A percentile compares a stretch with the other conserved stretches of the same genome.
phyloP scores from a whole-genome alignment of 2,113 vertebrate species.

The Platanista minor region DNA sequence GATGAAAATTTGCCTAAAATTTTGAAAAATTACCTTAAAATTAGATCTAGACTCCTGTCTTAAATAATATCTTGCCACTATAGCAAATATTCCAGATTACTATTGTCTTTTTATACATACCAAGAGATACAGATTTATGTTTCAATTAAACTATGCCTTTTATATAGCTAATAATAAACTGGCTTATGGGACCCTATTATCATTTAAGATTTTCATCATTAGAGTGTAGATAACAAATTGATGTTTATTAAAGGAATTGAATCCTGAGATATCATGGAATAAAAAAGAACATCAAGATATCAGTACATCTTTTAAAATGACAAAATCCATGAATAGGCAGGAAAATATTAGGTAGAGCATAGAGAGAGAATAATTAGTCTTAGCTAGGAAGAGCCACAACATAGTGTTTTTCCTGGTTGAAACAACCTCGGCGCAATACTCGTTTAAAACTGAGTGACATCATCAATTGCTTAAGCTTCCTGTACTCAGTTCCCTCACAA shows the following conservation, averaged over 20 bases:
- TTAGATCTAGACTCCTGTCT: background rate
- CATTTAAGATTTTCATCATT: background rate
- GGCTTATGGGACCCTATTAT: background rate
- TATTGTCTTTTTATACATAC: background rate
- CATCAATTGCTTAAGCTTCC: background rate
- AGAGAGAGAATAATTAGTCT: background rate
- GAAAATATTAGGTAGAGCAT: background rate
- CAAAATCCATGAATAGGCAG: background rate
- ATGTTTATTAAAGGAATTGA: background rate
- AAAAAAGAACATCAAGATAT: background rate
- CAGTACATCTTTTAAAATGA: background rate
- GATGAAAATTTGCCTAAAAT: background rate
- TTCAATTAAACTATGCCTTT: background rate
- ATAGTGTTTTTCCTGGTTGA: background rate
- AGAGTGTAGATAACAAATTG: background rate
- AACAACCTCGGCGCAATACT: background rate
- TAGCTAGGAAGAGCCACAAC: background rate
- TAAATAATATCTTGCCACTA: background rate
- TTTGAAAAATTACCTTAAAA: background rate
- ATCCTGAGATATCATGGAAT: background rate
- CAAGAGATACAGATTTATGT: background rate
- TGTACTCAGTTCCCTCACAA: background rate
- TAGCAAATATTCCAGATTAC: background rate
- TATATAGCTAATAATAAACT: background rate
- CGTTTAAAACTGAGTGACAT: background rate